phyloP scores from a whole-genome alignment of 2,888 invertebrate species.

The Nesidiocoris tenuis region DNA sequence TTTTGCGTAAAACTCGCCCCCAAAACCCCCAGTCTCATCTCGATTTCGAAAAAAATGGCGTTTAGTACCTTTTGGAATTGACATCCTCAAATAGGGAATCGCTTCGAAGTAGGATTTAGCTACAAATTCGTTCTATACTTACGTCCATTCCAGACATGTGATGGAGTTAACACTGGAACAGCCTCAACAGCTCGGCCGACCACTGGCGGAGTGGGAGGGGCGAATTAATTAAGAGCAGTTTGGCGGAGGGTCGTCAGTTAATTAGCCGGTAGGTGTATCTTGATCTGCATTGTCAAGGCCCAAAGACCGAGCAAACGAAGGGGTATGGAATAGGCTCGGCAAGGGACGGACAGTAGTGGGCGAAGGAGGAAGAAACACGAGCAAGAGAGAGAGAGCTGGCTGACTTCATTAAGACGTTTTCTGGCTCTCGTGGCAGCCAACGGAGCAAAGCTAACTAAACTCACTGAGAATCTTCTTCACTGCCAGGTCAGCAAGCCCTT shows the following conservation, averaged over 20 bases:
- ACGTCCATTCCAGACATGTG: no score
- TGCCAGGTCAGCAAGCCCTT: no score
- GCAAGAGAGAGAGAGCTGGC: neutral
- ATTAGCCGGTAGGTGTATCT: conserved; percentile 20
- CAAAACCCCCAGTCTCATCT: no score
- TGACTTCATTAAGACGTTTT: neutral
- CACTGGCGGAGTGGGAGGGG: conserved; percentile 2
- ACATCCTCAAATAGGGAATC: no score
- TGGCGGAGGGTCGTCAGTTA: conserved; percentile 22
- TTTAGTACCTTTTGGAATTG: no score
- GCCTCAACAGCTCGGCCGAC: neutral
- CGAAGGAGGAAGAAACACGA: neutral
- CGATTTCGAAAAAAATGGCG: no score
- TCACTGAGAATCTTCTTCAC: neutral
- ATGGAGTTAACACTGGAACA: neutral
- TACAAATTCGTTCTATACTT: no score
- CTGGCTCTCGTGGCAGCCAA: neutral
- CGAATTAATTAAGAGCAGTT: conserved; percentile 21
- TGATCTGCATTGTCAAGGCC: conserved; percentile 11
- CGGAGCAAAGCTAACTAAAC: neutral
- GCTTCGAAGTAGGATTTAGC: no score
- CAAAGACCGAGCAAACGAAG: neutral
- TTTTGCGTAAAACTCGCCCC: no score
- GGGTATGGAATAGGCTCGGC: neutral
- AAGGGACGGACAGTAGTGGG: neutral